A percentile compares a stretch with the other conserved stretches of the same genome.
Conservation (phyloP, 2,888 invertebrate genomes). For the Clostera curtula region DNA sequence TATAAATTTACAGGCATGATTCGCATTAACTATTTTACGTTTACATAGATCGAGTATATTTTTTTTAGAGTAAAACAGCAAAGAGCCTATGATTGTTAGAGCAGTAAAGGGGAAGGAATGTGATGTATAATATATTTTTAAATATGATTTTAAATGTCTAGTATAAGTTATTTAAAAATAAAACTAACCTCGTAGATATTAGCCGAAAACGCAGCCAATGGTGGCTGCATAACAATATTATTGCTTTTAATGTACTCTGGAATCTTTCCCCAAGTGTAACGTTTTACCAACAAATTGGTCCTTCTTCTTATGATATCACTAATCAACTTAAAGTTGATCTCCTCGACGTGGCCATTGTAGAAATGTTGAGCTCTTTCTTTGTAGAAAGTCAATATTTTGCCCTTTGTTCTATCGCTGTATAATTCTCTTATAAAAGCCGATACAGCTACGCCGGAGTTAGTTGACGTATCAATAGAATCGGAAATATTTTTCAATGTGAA, state of each 20-base stretch:
- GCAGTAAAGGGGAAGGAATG: too few relatives aligned
- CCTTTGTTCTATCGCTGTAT: conserved; percentile 87
- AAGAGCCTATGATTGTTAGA: too few relatives aligned
- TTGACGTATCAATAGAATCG: conserved; percentile 81
- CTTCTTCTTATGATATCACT: conserved; percentile 87
- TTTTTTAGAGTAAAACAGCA: too few relatives aligned
- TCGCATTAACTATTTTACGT: too few relatives aligned
- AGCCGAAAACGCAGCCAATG: conserved; percentile 86
- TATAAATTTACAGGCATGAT: too few relatives aligned
- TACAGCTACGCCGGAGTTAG: conserved; percentile 82
- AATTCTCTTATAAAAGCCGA: conserved; percentile 88
- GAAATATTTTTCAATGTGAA: conserved; percentile 90
- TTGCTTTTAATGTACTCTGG: conserved; percentile 84
- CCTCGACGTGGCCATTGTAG: conserved; percentile 90
- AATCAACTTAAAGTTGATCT: conserved; percentile 87
- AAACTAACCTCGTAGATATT: conserved; percentile 83
- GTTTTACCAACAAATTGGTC: conserved; percentile 86
- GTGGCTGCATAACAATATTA: conserved; percentile 81
- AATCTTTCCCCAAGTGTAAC: conserved; percentile 85
- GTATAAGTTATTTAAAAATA: conserved; percentile 1
- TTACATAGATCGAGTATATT: too few relatives aligned
- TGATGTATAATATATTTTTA: background rate
- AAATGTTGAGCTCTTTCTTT: conserved; percentile 91
- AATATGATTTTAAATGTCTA: background rate
- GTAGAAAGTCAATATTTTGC: conserved; percentile 88